Conservation (phyloP, 2,888 invertebrate genomes). For the Aphodius granarius region DNA sequence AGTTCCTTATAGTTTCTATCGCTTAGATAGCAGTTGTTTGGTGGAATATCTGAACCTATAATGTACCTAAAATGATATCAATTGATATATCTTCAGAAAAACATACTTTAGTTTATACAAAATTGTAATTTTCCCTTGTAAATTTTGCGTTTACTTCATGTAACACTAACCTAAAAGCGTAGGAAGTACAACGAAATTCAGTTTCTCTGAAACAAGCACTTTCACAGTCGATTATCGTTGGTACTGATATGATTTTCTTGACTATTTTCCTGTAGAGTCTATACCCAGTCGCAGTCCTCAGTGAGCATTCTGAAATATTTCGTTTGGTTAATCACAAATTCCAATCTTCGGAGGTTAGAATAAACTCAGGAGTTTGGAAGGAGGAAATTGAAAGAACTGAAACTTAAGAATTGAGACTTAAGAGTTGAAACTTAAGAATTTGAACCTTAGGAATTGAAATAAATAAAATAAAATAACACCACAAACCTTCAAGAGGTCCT, state of each 20-base stretch:
- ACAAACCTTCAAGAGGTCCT: too few species aligned
- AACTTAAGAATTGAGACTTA: too few species aligned
- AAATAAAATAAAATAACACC: too few species aligned
- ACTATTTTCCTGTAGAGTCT: conserved; percentile 70
- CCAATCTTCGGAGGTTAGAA: too few species aligned
- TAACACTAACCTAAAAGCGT: conserved; percentile 80
- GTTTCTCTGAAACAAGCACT: conserved; percentile 70
- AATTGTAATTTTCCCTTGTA: too few species aligned
- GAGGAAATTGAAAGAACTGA: too few species aligned
- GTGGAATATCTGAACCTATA: conserved; percentile 55
- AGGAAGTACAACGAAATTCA: conserved; percentile 74
- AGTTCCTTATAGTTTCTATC: conserved; percentile 69
- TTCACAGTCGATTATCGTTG: conserved; percentile 76
- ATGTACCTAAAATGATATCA: conserved; percentile 53
- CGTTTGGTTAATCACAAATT: too few species aligned
- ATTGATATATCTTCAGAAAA: neutral
- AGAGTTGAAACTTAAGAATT: too few species aligned
- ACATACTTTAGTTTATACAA: too few species aligned
- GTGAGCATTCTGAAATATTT: conserved; percentile 67
- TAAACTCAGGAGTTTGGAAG: too few species aligned
- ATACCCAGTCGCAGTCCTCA: conserved; percentile 75
- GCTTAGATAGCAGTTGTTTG: conserved; percentile 78
- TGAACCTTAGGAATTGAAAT: too few species aligned
- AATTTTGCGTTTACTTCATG: conserved; percentile 24
- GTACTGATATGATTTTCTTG: conserved; percentile 65